A percentile compares a stretch with the other conserved stretches of the same genome.
Conservation (phyloP, 2,888 invertebrate genomes). For the Chironomus tentans region DNA sequence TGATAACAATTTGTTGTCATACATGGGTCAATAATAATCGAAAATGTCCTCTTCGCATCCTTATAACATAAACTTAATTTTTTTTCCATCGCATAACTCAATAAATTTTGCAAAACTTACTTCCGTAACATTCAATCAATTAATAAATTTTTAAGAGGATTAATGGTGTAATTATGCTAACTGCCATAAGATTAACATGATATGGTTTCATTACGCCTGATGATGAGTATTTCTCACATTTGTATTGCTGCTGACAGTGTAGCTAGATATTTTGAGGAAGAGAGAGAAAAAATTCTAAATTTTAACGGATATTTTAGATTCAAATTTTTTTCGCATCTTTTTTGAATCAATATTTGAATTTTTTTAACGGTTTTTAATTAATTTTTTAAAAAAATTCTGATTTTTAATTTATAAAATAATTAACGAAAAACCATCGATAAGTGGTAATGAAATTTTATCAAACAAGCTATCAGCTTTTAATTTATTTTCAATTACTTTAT, state of each 20-base stretch:
- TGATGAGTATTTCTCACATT: conserved; percentile 9
- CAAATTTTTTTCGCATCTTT: not conserved
- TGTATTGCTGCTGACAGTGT: not conserved
- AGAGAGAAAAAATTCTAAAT: not conserved
- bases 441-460: too few species aligned
- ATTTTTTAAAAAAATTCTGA: too few species aligned
- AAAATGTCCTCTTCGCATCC: too few species aligned
- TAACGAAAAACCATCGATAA: too few species aligned
- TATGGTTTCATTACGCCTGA: not conserved
- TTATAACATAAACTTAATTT: too few species aligned
- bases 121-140: too few species aligned
- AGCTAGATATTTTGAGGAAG: not conserved
- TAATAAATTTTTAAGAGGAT: not conserved
- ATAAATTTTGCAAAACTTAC: too few species aligned
- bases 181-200: not conserved
- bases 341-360: too few species aligned
- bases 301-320: not conserved
- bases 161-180: not conserved
- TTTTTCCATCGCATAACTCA: too few species aligned
- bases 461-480: not conserved
- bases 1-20: not conserved
- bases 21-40: not conserved
- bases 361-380: too few species aligned
- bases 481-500: not conserved
- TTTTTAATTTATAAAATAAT: too few species aligned